Conservation (phyloP, 2,888 invertebrate genomes). For the Caenorhabditis virilis region DNA sequence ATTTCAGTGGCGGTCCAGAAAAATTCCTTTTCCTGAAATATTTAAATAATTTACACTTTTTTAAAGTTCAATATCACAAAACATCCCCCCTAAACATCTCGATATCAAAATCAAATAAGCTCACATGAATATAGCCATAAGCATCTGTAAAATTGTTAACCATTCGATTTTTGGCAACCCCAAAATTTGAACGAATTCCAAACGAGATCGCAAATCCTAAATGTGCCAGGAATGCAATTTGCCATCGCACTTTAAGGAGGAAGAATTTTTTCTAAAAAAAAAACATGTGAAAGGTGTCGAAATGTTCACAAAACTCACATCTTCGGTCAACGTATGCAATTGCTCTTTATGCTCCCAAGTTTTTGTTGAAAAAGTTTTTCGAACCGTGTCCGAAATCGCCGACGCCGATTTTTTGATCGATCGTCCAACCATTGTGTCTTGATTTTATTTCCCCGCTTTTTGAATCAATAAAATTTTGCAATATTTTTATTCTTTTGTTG, state of each 20-base stretch:
- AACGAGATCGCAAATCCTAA: conserved; percentile 60
- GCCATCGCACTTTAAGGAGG: conserved; percentile 63
- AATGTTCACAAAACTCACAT: conserved; percentile 11
- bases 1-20: conserved; percentile 69
- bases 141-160: conserved; percentile 66
- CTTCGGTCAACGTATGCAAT: conserved; percentile 41
- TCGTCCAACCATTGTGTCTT: conserved; percentile 19
- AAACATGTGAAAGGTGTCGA: not conserved
- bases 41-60: not conserved
- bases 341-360: conserved; percentile 51
- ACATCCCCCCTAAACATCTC: not conserved
- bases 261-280: conserved; percentile 69
- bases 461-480: no score
- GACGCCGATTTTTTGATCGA: conserved; percentile 33
- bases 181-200: conserved; percentile 79
- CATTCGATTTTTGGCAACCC: conserved; percentile 84
- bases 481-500: no score
- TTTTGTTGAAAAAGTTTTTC: conserved; percentile 42
- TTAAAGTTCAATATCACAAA: not conserved
- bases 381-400: conserved; percentile 37
- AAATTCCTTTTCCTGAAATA: conserved; percentile 49
- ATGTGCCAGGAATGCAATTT: conserved; percentile 71
- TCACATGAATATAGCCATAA: conserved; percentile 50
- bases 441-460: no score
- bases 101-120: conserved; percentile 2